Conservation (phyloP, 2,797 vertebrate genomes). For the Steatocranus sp. region DNA sequence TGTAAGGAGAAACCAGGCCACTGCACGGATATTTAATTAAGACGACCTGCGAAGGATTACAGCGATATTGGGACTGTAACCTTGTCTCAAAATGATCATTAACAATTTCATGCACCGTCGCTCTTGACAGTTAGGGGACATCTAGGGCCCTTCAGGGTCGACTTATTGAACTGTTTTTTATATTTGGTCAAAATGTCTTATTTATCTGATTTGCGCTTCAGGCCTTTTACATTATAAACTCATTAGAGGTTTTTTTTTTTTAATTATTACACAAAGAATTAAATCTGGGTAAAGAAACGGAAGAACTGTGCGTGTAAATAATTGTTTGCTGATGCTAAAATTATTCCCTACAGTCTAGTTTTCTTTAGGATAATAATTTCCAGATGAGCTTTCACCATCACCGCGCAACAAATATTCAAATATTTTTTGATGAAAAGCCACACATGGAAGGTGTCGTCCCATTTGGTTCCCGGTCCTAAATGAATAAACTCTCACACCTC, state of each 20-base stretch:
- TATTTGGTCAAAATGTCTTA: background rate
- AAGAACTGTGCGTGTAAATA: background rate
- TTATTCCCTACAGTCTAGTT: background rate
- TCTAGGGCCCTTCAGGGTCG: background rate
- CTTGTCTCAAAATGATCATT: constrained; percentile 57
- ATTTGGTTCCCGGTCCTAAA: constrained; percentile 48
- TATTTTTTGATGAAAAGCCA: constrained; percentile 1
- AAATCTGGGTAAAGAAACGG: background rate
- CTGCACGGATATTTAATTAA: constrained; percentile 77
- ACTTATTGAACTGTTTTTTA: background rate
- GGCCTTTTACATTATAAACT: no score
- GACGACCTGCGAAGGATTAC: constrained; percentile 71
- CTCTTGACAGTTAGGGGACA: constrained; percentile 17
- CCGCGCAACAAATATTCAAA: background rate
- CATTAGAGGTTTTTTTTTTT: background rate
- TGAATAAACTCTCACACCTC: constrained; percentile 58
- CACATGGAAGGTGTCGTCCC: constrained; percentile 49
- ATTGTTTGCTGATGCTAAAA: background rate
- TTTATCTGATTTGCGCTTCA: background rate
- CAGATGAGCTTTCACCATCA: background rate
- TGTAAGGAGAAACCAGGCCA: constrained; percentile 72
- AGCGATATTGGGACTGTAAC: constrained; percentile 63
- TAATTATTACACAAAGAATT: background rate
- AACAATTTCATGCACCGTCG: constrained; percentile 52
- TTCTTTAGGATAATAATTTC: background rate